A percentile compares a stretch with the other conserved stretches of the same genome.
Conservation (phyloP, 2,888 invertebrate species). For the Ormyrus nitidulus region DNA sequence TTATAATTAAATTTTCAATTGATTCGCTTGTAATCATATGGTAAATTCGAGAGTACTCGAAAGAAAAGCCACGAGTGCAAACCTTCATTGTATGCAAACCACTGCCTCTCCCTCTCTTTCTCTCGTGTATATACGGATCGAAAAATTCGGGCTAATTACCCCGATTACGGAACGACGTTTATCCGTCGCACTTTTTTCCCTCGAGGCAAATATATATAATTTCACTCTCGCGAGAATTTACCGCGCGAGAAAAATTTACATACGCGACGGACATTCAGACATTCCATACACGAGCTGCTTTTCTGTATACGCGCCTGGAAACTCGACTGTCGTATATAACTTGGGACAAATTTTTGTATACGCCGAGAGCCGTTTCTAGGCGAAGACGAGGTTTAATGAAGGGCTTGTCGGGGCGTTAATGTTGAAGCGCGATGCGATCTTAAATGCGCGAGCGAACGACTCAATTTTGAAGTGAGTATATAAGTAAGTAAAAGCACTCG, state of each 20-base stretch:
- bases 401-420: no score
- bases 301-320: not conserved
- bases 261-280: conserved; percentile 12
- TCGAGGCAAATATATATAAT: not conserved
- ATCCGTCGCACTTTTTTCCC: not conserved
- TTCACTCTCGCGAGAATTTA: not conserved
- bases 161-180: conserved; percentile 21
- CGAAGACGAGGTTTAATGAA: no score
- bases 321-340: no score
- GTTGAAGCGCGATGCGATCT: no score
- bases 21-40: not conserved
- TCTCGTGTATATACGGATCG: not conserved
- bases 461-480: no score
- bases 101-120: not conserved
- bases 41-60: not conserved
- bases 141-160: conserved; percentile 24
- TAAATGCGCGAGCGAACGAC: no score
- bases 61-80: not conserved
- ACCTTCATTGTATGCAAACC: conserved; percentile 31
- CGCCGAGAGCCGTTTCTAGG: no score
- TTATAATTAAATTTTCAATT: no score
- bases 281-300: not conserved
- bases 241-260: conserved; percentile 20
- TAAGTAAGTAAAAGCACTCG: no score
- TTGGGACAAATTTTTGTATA: no score